Base-by-base conservation (phyloP, 2,113 vertebrate species). In the Falcunculus frontatus region DNA sequence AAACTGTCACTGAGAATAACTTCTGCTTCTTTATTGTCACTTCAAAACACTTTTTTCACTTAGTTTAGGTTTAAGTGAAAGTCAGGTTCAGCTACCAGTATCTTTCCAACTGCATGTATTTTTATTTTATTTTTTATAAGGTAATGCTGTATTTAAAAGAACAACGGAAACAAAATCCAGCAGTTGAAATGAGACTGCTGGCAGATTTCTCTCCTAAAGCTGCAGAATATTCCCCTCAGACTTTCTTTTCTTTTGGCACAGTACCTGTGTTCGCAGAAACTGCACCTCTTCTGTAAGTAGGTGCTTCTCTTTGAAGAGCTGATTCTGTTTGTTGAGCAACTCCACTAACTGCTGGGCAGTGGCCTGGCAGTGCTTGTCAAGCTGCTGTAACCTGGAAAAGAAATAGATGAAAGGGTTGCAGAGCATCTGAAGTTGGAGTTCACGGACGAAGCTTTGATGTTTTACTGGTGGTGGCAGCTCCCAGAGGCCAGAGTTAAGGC, bases 301-400 rank as follows among this genome's bases (percentile, higher is more conserved):
- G 96, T 99, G 98, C 82, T 98, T 98, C 97, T 99, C 98, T 96
- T 98, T 97, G 94, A 99, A 98, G 84, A 99, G 98, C 97, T 98
- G 98, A 95, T 98, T 99, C 98, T 99, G 99, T 97, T 97, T 98
- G 98, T 95, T 97, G 95, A 99, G 98, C 84, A 99, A 93, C 97
- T 99, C 98, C 93, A 98, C 98, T 96, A 99, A 98, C 97, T 99
- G 99, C 98, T 98, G 98, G 82, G 99, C 98, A 41, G 98, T 98
- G 96, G 96, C 96, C 98, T 99, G 99, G 97, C 99, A 98, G 94
- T 99, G 98, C 96, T 98, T 98, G 95, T 99, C 99, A 97, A 99
- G 98, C 98, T 99, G 99, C 95, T 98, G 97, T 94, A 99, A 98
- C 97, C 99, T 99, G 97, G 59, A 91, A 90, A 97, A 77, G 27